These are phyloP conservation scores for Herpetotheres cachinnans DNA, from an alignment of 2,113 vertebrate genomes.

Conservation along the genomic window DNA sequence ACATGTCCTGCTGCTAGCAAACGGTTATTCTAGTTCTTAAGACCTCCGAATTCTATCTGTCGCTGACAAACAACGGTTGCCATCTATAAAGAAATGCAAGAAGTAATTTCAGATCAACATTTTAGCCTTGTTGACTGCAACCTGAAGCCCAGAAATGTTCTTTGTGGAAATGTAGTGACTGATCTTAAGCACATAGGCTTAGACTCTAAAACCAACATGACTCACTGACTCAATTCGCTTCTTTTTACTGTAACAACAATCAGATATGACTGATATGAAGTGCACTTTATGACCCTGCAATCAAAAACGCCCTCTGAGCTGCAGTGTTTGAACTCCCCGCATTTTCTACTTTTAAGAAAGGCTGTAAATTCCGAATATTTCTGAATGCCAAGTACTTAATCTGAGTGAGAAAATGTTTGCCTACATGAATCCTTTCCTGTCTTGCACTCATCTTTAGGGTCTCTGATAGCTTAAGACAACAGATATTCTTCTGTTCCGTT, in stretches of 20 bases:
- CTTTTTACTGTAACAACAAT: neutral
- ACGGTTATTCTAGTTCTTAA: neutral
- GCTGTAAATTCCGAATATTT: neutral
- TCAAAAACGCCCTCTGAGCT: neutral
- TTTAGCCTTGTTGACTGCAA: neutral
- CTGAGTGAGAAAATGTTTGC: neutral
- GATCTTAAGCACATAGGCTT: neutral
- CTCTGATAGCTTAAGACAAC: neutral
- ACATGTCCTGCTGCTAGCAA: neutral
- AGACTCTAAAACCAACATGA: neutral
- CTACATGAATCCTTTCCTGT: neutral
- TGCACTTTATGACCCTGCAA: neutral
- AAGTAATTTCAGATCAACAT: neutral
- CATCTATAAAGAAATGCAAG: neutral
- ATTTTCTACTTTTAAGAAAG: neutral
- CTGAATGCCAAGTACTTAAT: neutral
- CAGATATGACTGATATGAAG: neutral
- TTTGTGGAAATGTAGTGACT: neutral
- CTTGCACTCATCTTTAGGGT: neutral
- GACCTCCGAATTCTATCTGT: neutral
- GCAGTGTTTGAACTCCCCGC: neutral
- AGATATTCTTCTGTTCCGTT: neutral
- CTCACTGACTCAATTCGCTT: neutral
- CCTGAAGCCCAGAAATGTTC: neutral
- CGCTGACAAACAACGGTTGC: neutral